Percentiles rank a stretch among this genome's conserved stretches.
phyloP scores from a whole-genome alignment of 2,797 vertebrate species.

The Epinephelus awoara region DNA sequence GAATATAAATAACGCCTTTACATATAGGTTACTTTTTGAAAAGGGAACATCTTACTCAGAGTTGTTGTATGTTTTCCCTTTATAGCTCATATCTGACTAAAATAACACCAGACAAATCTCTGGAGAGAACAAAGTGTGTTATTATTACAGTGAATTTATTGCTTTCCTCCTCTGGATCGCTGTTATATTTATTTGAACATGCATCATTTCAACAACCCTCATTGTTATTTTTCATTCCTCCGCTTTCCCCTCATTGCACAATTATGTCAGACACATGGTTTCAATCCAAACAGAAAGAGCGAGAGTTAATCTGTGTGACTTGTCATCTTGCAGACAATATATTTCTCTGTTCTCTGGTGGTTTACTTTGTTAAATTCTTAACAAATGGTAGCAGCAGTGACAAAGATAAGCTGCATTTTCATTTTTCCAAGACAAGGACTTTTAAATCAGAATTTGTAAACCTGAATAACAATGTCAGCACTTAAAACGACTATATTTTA shows the following conservation, averaged over 20 bases:
- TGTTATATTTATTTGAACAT: constrained; percentile 15
- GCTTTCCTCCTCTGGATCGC: constrained; percentile 14
- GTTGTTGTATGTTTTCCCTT: constrained; percentile 9
- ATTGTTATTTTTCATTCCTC: constrained; percentile 23
- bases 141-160: constrained; percentile 47
- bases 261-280: constrained; percentile 18
- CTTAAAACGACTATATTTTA: not conserved
- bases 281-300: not conserved
- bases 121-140: constrained; percentile 37
- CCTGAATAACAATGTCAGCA: not conserved
- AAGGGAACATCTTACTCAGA: not conserved
- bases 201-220: constrained; percentile 40
- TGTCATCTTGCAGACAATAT: not conserved
- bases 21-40: not conserved
- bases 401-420: not conserved
- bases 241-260: constrained; percentile 14
- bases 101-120: constrained; percentile 14
- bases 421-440: not conserved
- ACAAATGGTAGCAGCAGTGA: not conserved
- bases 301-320: constrained; percentile 4
- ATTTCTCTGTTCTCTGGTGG: constrained; percentile 8
- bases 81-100: constrained; percentile 1
- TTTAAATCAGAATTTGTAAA: not conserved
- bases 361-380: not conserved
- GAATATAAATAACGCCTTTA: not conserved